Conservation (phyloP, 35 echinoderm and acorn worm species). For the Diadema setosum region DNA sequence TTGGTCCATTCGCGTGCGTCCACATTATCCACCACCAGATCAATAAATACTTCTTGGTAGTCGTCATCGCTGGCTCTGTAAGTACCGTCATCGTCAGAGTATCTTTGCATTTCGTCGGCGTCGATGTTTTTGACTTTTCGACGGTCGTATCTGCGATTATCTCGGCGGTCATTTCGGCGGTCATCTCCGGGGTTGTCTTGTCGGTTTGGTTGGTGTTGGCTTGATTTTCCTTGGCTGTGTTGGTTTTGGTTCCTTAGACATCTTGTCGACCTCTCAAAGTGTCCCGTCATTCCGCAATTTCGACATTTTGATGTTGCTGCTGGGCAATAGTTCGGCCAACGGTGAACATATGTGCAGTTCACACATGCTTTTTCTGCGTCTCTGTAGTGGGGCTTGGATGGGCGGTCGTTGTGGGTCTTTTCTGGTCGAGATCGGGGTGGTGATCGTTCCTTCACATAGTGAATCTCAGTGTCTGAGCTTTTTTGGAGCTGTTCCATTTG, state of each 20-base stretch:
- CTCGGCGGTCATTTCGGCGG: too few species aligned
- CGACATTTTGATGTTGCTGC: too few species aligned
- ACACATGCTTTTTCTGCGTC: background rate
- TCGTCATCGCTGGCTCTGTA: background rate
- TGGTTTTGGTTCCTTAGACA: too few species aligned
- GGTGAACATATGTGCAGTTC: conserved; percentile 20
- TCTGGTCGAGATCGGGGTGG: background rate
- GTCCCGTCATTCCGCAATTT: too few species aligned
- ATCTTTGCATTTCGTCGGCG: background rate
- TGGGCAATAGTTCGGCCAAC: background rate
- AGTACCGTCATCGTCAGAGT: background rate
- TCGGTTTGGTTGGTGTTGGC: too few species aligned
- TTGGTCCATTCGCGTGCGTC: background rate
- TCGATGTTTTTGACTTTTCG: background rate
- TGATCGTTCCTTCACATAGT: too few species aligned
- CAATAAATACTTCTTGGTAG: background rate
- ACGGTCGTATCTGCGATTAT: too few species aligned
- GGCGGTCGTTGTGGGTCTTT: background rate
- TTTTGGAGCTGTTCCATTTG: background rate
- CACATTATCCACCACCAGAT: background rate
- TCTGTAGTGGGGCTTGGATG: background rate
- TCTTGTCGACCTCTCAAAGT: too few species aligned
- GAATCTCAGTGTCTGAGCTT: background rate
- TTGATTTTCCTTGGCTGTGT: too few species aligned
- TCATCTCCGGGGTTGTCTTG: too few species aligned